Evolutionary conservation across 2,888 invertebrate species (phyloP).

Genomic region (Cyrtodaria siliqua): DNA sequence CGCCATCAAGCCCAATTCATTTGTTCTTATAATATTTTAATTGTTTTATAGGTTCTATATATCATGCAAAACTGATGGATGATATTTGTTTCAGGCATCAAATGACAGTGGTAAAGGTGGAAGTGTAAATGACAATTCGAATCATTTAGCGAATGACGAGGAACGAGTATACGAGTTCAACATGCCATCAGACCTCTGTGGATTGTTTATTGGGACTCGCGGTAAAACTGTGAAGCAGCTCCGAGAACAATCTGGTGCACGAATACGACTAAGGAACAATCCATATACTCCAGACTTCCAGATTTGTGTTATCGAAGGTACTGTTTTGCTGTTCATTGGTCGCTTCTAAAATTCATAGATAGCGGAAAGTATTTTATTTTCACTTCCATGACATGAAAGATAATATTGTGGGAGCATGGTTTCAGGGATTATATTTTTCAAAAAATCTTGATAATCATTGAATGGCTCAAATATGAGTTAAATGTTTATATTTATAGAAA

Average conservation of each 20-base stretch:
- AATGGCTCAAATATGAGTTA: too few relatives aligned
- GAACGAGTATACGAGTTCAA: conserved; percentile 84
- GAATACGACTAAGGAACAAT: conserved; percentile 92
- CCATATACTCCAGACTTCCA: conserved; percentile 91
- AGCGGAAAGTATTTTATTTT: too few relatives aligned
- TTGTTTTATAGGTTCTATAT: too few relatives aligned
- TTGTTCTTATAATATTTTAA: too few relatives aligned
- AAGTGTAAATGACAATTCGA: conserved; percentile 85
- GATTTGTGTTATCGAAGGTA: conserved; percentile 94
- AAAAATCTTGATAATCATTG: too few relatives aligned
- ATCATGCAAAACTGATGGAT: not conserved
- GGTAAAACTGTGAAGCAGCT: conserved; percentile 93
- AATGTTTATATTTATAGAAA: too few relatives aligned
- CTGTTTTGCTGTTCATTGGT: too few relatives aligned
- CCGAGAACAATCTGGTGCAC: conserved; percentile 92
- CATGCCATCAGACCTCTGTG: conserved; percentile 89
- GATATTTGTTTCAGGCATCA: conserved; percentile 88
- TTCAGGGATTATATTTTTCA: too few relatives aligned
- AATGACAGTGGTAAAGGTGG: conserved; percentile 94
- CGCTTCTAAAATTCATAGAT: too few relatives aligned
- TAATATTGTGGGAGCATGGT: too few relatives aligned
- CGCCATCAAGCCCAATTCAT: too few relatives aligned
- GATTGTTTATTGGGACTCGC: conserved; percentile 94
- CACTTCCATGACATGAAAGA: too few relatives aligned
- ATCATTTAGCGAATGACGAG: conserved; percentile 87